These are phyloP conservation scores for Drosophila asahinai DNA, from an alignment of 1,140 invertebrate genomes.

Conservation along the genomic window DNA sequence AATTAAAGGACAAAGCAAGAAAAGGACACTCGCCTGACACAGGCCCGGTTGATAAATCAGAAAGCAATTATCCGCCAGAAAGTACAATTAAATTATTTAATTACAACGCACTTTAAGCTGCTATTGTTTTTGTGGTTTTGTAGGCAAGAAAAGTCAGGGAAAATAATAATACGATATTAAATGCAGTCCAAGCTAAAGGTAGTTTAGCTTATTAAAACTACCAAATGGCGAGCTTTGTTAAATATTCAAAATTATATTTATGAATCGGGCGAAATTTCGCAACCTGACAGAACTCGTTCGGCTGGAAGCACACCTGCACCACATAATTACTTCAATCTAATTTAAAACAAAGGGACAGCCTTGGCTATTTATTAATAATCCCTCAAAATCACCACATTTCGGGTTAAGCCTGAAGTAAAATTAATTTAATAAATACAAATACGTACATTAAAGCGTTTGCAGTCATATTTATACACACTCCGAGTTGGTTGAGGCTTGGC, in stretches of 20 bases:
- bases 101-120: background rate
- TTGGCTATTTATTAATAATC: background rate
- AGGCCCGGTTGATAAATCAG: background rate
- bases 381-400: too few species aligned
- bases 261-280: background rate
- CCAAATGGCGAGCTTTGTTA: background rate
- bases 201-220: too few species aligned
- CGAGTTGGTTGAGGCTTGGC: background rate
- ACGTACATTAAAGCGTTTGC: too few species aligned
- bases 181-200: too few species aligned
- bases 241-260: background rate
- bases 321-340: background rate
- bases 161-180: too few species aligned
- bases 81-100: slow-evolving; percentile 8
- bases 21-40: background rate
- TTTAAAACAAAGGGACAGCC: background rate
- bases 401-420: background rate
- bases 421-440: background rate
- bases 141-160: too few species aligned
- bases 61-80: background rate
- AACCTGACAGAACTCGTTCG: background rate
- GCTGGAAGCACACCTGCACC: background rate
- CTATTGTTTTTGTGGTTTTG: too few species aligned
- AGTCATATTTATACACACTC: too few species aligned
- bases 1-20: slow-evolving; percentile 5